Base-by-base conservation (phyloP, 2,797 vertebrate species). In the Scarus forsteni region DNA sequence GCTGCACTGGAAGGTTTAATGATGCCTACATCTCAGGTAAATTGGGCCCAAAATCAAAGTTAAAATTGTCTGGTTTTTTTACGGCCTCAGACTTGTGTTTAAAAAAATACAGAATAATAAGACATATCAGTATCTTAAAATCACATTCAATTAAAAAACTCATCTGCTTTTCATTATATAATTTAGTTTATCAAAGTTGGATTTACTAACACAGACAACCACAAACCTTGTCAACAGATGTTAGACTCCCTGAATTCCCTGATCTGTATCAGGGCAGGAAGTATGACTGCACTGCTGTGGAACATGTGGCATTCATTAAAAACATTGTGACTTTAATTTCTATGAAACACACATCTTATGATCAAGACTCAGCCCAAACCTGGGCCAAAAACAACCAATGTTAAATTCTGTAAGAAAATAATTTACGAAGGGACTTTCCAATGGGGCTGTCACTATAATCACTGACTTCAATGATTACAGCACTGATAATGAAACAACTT, bases 331-430 rank as follows among this genome's bases (percentile, higher is more conserved):
- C 63, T 67, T 75, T 15, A 77, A 74, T 79, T 79, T 9, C 63
- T 60, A 67, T 70, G 46, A 71, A 76, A 69, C 16, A 34, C 59
- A 53, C 14, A 63, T 80, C 27, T 80, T 57, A 58, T 50, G 51
- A 70, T 66, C 27, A 74, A 60, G 70, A 39, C 54, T 81, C 66
- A 66, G 56, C 75, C 79, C 39, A 1, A 11, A 34, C 50, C 19
- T 43, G 73, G 74, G 81, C 70, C 73, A 86, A 84, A 46, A 68
- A 81, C 83, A 84, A 79, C 27, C 42, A 35, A 65, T 70, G 51
- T 77, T 61, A 73, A 51, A 71, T 50, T 77, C 16, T 43, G 44
- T 55, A 15, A 55, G 38, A 50, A 83, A 75, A 63, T 53, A 19
- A 55, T 59, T 74, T 66, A 15, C 42, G 60, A 62, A 54, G 34